Base-by-base conservation (phyloP, 2,797 vertebrate species). In the Schizothorax lantsangensis region DNA sequence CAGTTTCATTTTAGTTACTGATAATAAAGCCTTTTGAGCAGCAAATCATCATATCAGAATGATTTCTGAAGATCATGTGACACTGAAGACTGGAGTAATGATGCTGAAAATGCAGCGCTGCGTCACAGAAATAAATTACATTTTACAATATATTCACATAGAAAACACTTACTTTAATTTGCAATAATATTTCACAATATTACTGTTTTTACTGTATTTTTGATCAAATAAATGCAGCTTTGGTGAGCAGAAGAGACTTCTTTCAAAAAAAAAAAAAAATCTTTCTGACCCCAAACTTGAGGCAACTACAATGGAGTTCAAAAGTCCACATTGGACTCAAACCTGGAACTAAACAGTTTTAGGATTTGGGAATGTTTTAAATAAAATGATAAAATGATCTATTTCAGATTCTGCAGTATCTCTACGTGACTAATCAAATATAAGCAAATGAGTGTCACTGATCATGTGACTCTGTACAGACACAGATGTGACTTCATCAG, bases 41-140 rank as follows among this genome's bases (percentile, higher is more conserved):
- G 40, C 3, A 12, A 59, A 26, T 11, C 23, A 8, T 19, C 8
- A 73, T 73, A 73, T 73, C 0, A 47, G 6, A 4, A 9, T 17
- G 43, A 47, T 74, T 74, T 74, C 12, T 74, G 72, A 47, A 47
- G 40, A 45, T 73, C 40, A 26, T 45, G 69, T 72, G 43, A 30
- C 43, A 73, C 43, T 73, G 0, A 73, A 73, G 71, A 45, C 40
- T 73, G 71, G 43, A 74, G 43, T 3, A 74, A 74, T 74, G 72
- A 74, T 49, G 72, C 15, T 19, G 45, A 75, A 52, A 33, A 75
- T 75, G 0, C 47, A 12, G 30, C 1, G 52, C 3, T 12, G 5
- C n/a, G 21, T 30, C n/a, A 11, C n/a, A 52, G 45, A 9, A 33
- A 33, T 21, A 21, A 77, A 54, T 77, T 33, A 33, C 9, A 12